Evolutionary conservation across 2,888 invertebrate genomes (phyloP).

Genomic region (Scaptomyza reducta): DNA sequence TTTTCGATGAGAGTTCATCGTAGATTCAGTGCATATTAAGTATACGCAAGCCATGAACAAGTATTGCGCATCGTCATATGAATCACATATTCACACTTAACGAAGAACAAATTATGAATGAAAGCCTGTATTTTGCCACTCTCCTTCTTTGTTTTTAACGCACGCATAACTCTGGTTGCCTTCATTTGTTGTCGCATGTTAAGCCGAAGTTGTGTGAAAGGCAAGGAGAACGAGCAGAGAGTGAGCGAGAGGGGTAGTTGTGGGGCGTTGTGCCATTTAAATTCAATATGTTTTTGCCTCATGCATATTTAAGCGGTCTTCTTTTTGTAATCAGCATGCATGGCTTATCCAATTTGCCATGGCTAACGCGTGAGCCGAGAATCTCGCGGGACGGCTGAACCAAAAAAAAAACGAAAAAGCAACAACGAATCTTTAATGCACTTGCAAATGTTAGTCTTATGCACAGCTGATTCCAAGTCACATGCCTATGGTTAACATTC

Average conservation of each 20-base stretch:
- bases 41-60: background rate
- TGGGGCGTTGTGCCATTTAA: constrained; percentile 3
- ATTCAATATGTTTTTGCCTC: constrained; percentile 43
- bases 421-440: background rate
- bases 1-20: background rate
- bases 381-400: constrained; percentile 17
- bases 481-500: too few species aligned
- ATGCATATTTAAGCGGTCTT: constrained; percentile 59
- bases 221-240: background rate
- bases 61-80: too few species aligned
- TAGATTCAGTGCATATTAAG: background rate
- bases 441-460: background rate
- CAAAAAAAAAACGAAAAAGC: background rate
- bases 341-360: constrained; percentile 44
- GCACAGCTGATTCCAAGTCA: too few species aligned
- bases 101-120: background rate
- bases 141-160: too few species aligned
- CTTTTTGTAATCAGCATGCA: constrained; percentile 55
- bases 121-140: constrained; percentile 1
- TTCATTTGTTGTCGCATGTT: constrained; percentile 3
- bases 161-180: constrained; percentile 1
- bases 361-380: constrained; percentile 25
- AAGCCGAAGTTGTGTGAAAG: background rate
- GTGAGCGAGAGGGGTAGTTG: background rate
- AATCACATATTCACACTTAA: background rate